Evolutionary conservation across 1,140 invertebrate species (phyloP).

Genomic region (Xylocopa sonorina): DNA sequence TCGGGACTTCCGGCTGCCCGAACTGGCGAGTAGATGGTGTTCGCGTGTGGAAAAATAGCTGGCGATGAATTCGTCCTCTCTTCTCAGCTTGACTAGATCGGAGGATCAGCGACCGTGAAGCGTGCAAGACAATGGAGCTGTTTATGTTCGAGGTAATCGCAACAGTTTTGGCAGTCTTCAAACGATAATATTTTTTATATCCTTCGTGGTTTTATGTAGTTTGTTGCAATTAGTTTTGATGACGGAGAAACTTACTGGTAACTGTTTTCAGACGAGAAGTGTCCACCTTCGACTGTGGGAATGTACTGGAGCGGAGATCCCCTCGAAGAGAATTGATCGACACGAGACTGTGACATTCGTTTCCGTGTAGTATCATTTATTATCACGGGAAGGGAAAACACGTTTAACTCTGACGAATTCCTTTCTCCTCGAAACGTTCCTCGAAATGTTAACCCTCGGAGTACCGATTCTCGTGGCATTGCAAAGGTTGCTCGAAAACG

Average conservation of each 20-base stretch:
- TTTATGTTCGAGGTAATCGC: slow-evolving; percentile 6
- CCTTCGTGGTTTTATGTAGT: background rate
- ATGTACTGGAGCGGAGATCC: too few relatives aligned
- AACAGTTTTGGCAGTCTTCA: slow-evolving; percentile 39
- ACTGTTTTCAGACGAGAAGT: background rate
- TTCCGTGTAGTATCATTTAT: background rate
- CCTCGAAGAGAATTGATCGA: too few relatives aligned
- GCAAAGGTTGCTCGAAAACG: too few relatives aligned
- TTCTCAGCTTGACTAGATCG: slow-evolving; percentile 2
- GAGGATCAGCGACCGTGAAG: slow-evolving; percentile 14
- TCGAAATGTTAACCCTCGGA: too few relatives aligned
- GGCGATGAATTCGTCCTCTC: background rate
- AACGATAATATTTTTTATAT: background rate
- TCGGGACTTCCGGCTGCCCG: slow-evolving; percentile 10
- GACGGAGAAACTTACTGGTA: slow-evolving; percentile 6
- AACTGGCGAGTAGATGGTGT: background rate
- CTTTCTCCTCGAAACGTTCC: background rate
- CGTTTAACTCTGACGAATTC: background rate
- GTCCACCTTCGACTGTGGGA: too few relatives aligned
- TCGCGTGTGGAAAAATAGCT: slow-evolving; percentile 30
- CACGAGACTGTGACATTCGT: background rate
- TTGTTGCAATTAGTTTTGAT: background rate
- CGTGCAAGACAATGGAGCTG: background rate
- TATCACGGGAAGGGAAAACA: too few relatives aligned
- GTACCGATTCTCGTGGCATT: too few relatives aligned